These are phyloP conservation scores for Emydoidea blandingii DNA, from an alignment of 2,797 vertebrate species.

Conservation along the genomic window DNA sequence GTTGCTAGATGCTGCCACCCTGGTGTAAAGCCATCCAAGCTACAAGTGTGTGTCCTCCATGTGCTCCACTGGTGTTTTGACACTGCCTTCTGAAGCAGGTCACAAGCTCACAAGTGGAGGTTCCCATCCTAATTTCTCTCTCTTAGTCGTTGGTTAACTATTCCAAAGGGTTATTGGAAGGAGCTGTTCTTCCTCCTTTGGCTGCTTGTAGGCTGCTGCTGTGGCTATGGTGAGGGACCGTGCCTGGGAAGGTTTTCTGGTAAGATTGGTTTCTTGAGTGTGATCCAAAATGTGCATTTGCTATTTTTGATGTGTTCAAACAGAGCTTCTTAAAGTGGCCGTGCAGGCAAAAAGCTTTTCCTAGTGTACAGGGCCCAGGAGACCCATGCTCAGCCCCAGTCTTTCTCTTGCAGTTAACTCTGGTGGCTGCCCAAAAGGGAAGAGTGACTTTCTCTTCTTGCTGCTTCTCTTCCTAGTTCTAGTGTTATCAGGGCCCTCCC, in stretches of 20 bases:
- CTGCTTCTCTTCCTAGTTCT: not conserved
- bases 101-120: not conserved
- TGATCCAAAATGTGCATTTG: not conserved
- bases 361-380: not conserved
- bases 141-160: not conserved
- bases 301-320: not conserved
- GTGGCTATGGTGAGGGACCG: not conserved
- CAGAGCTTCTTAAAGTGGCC: not conserved
- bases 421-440: not conserved
- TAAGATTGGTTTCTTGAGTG: not conserved
- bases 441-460: not conserved
- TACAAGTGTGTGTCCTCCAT: not conserved
- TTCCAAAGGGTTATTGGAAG: not conserved
- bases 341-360: not conserved
- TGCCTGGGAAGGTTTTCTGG: not conserved
- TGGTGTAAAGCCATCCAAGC: not conserved
- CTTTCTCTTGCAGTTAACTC: not conserved
- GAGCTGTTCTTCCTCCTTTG: not conserved
- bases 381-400: not conserved
- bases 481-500: not conserved
- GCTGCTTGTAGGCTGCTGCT: not conserved
- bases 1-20: not conserved
- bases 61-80: rapidly evolving
- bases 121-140: not conserved
- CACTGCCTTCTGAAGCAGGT: not conserved